Conservation (phyloP, 2,888 invertebrate genomes). For the Caenorhabditis doughertyi region DNA sequence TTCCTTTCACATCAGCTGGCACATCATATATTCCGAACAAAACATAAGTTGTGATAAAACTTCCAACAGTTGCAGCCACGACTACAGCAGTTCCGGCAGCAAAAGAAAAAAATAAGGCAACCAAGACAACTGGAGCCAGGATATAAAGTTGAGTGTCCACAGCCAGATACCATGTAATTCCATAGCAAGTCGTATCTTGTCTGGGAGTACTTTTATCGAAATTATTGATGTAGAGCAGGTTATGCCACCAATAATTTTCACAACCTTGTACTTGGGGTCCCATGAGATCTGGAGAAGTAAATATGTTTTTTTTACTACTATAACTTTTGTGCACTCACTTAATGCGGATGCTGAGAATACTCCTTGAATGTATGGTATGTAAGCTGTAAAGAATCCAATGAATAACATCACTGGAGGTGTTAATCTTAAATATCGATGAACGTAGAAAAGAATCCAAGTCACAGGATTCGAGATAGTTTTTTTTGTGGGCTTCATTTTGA, state of each 20-base stretch:
- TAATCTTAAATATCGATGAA: slow-evolving; percentile 71
- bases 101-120: slow-evolving; percentile 57
- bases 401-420: slow-evolving; percentile 65
- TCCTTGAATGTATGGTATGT: slow-evolving; percentile 50
- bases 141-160: slow-evolving; percentile 66
- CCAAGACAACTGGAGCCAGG: slow-evolving; percentile 55
- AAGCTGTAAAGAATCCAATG: slow-evolving; percentile 63
- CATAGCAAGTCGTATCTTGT: slow-evolving; percentile 43
- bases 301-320: background rate
- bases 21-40: slow-evolving; percentile 21
- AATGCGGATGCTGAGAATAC: slow-evolving; percentile 48
- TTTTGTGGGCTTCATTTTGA: slow-evolving; percentile 53
- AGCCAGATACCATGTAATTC: slow-evolving; percentile 65
- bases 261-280: slow-evolving; percentile 32
- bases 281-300: slow-evolving; percentile 30
- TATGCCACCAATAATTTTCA: slow-evolving; percentile 66
- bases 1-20: slow-evolving; percentile 18
- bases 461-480: slow-evolving; percentile 46
- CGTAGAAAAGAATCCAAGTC: slow-evolving; percentile 76
- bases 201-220: slow-evolving; percentile 23
- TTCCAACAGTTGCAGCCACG: slow-evolving; percentile 30
- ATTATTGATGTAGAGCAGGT: slow-evolving; percentile 75
- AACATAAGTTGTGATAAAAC: slow-evolving; percentile 29
- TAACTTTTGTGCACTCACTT: slow-evolving; percentile 26
- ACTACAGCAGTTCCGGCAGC: slow-evolving; percentile 40